These are phyloP conservation scores for Sus cebifrons DNA, from an alignment of 2,797 vertebrate genomes.

Conservation along the genomic window DNA sequence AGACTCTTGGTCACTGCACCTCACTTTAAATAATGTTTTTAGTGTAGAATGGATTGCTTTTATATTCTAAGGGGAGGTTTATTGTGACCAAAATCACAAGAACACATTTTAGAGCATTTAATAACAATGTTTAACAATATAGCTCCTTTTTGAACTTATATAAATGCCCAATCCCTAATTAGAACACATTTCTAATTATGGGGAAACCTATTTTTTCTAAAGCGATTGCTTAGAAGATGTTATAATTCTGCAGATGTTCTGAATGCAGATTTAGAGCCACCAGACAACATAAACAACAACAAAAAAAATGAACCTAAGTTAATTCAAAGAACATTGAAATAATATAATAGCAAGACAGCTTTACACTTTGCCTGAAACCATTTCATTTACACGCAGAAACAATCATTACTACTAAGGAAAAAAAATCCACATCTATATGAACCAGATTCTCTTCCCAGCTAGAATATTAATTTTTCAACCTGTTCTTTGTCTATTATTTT, in stretches of 20 bases:
- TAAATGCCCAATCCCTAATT: conserved; percentile 59
- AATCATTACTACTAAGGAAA: not conserved
- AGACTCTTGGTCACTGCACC: conserved; percentile 53
- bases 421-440: conserved; percentile 37
- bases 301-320: conserved; percentile 36
- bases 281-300: conserved; percentile 59
- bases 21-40: conserved; percentile 73
- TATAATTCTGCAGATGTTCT: conserved; percentile 44
- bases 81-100: conserved; percentile 60
- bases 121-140: conserved; percentile 56
- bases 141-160: conserved; percentile 40
- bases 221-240: conserved; percentile 45
- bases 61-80: conserved; percentile 63
- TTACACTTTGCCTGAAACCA: conserved; percentile 62
- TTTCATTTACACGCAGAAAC: conserved; percentile 80
- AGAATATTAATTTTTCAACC: conserved; percentile 78
- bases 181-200: conserved; percentile 71
- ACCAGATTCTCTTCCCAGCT: conserved; percentile 63
- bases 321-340: conserved; percentile 66
- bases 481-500: conserved; percentile 81
- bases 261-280: conserved; percentile 55
- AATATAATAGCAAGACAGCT: conserved; percentile 56
- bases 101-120: conserved; percentile 33
- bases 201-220: conserved; percentile 67
- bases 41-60: conserved; percentile 32